Evolutionary conservation across 2,797 vertebrate genomes (phyloP), one percentile per base, ranked within the genome.

Genomic region (Cyprinodon diabolis): DNA sequence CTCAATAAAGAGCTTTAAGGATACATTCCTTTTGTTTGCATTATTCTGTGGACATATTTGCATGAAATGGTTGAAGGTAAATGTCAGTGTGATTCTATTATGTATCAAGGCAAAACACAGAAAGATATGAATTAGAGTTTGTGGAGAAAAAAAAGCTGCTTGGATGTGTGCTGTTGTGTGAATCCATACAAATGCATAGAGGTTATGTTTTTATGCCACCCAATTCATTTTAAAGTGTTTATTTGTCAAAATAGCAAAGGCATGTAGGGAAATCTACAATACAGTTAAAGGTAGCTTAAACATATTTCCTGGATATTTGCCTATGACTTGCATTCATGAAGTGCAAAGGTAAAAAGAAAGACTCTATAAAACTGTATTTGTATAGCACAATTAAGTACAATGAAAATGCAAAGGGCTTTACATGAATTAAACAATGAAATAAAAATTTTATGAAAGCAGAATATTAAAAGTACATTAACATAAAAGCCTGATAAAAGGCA

Each of bases 31-130:
- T 87, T 90, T 90, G 85, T 90, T 89, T 86, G 84, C 76, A 83
- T 87, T 89, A 83, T 85, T 81, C 79, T 58, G 79, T 82, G 35
- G 70, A 75, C 71, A 68, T 55, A 67, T 30, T 40, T 23, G 70
- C 35, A 74, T 74, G 79, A 83, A 87, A 88, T 72, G 84, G 76
- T 82, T 73, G 60, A 7, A 69, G 72, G 83, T 75, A 71, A 77
- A 84, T 89, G 89, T 88, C 86, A 89, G 83, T 87, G 89, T 90
- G 86, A 82, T 81, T 85, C 84, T 72, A 86, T 89, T 88, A 78
- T 87, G 85, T 84, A 84, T 86, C 84, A 86, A 90, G 88, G 91
- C 81, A 79, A 86, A 90, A 83, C 83, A 84, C 80, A 68, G 76
- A 85, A 56, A 52, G 76, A 70, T 74, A 70, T 80, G 78, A 86